These are phyloP conservation scores for Amblyteles armatorius DNA, from an alignment of 2,888 invertebrate species.

Conservation along the genomic window DNA sequence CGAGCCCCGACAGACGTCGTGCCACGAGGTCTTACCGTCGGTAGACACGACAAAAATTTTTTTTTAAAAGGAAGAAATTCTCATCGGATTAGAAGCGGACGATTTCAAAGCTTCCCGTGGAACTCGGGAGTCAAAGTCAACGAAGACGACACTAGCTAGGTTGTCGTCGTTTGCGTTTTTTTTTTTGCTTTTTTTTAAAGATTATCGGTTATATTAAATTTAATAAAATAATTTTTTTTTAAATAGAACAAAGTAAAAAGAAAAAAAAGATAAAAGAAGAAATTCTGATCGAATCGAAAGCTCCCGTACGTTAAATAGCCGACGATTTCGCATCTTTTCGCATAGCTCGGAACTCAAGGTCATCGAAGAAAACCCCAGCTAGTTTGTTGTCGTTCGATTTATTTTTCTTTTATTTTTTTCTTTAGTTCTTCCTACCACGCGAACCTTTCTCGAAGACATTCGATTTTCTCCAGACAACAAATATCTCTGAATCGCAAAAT, in stretches of 20 bases:
- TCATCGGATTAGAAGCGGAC: not conserved
- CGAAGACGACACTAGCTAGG: not conserved
- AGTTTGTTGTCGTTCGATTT: not conserved
- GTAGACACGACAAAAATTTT: not conserved
- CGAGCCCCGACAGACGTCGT: constrained; percentile 27
- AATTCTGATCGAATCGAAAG: not conserved
- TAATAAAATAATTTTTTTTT: no score
- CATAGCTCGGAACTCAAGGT: not conserved
- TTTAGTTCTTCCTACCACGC: no score
- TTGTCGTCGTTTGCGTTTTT: no score
- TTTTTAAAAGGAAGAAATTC: not conserved
- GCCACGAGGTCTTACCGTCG: not conserved
- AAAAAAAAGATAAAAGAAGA: not conserved
- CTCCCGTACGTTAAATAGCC: not conserved
- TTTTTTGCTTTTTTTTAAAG: no score
- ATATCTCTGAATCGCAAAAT: not conserved
- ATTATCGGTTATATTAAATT: no score
- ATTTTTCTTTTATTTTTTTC: not conserved
- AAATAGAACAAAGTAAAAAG: not conserved
- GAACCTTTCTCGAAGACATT: no score
- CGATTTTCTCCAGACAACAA: no score
- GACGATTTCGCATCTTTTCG: not conserved
- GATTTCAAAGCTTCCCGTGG: not conserved
- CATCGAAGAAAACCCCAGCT: not conserved
- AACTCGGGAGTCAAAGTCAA: not conserved